Base-by-base conservation (phyloP, 1,140 invertebrate species). In the Reticulitermes speratus region DNA sequence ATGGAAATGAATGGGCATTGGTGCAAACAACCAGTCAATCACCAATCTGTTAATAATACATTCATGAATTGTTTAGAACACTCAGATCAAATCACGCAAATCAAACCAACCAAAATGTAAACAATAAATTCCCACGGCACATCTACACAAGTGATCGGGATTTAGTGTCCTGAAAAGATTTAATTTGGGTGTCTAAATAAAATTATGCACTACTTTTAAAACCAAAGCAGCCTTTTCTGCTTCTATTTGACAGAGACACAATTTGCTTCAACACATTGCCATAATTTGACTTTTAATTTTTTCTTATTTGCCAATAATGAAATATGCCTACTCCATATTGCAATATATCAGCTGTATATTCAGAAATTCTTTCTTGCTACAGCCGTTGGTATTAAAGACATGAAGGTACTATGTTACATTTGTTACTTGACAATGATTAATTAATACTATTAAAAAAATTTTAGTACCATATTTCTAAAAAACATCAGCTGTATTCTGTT, bases 1-100 rank as follows among this genome's bases (percentile, higher is more conserved):
- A 75, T 12, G 65, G 14, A 75, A 75, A 25, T 75, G 65, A 75
- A 75, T 75, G 65, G 65, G 65, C 65, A 75, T 75, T 75, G 65
- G 65, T 75, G 65, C 65, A 75, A 75, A 75, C 65, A 55, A 16
- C 52, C 52, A 52, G 52, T 45, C 45, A 48, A 16, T 55, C 52
- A 75, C 65, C 65, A 75, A n/a, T 75, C n/a, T 30, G 65, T 75
- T 75, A 75, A 65, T 65, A 65, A 75, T 8, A 75, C 65, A 75
- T 75, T 30, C 65, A 75, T 75, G n/a, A 75, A 30, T 75, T 75
- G 65, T 75, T 75, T 75, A 75, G 65, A 75, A 75, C 65, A 75
- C n/a, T 75, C 65, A 75, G n/a, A 25, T 75, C 65, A 75, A 30
- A 75, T 75, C 25, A 75, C 65, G 65, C 65, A 75, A 75, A 9